phyloP scores from a whole-genome alignment of 2,797 vertebrate genomes.

The Paguma larvata region DNA sequence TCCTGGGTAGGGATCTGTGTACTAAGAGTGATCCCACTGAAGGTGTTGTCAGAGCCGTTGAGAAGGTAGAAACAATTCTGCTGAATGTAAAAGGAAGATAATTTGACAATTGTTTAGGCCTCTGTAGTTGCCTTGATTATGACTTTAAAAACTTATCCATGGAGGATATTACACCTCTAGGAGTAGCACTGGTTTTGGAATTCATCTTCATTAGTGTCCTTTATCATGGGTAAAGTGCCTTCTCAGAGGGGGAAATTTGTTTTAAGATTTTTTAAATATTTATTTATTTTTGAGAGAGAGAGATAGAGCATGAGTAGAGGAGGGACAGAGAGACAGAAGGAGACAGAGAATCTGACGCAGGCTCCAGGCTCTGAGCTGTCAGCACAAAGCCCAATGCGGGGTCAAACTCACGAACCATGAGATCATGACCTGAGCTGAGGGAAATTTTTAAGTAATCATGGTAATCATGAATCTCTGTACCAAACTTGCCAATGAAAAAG shows the following conservation, averaged over 20 bases:
- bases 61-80: constrained; percentile 15
- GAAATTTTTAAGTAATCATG: constrained; percentile 43
- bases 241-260: not conserved
- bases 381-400: no score
- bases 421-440: not conserved
- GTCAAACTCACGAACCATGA: not conserved
- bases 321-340: not conserved
- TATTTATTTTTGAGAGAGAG: not conserved
- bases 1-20: not conserved
- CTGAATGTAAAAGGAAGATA: constrained; percentile 24
- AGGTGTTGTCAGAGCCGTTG: not conserved
- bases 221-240: not conserved
- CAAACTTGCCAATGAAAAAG: not conserved
- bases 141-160: not conserved
- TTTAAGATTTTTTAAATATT: not conserved
- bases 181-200: not conserved
- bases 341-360: not conserved
- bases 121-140: constrained; percentile 6
- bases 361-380: not conserved
- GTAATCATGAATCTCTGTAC: constrained; percentile 11
- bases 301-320: not conserved
- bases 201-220: constrained; percentile 1
- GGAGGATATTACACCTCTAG: not conserved
- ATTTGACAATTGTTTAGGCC: not conserved
- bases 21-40: not conserved